Conservation (phyloP, 2,113 vertebrate genomes). For the Haplotaxodon microlepis region DNA sequence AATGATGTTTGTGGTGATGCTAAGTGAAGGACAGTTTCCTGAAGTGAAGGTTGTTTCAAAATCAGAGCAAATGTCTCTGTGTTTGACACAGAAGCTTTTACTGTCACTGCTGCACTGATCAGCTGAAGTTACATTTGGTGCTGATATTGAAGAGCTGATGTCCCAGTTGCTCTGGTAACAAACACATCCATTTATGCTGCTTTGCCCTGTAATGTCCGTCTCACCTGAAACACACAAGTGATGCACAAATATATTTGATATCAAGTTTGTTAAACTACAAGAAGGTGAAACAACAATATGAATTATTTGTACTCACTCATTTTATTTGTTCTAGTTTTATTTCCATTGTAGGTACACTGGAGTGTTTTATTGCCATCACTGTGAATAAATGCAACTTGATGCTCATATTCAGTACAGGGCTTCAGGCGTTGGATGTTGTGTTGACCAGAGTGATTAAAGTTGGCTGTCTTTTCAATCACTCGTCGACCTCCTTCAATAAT, state of each 20-base stretch:
- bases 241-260: not conserved
- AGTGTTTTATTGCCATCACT: fast-evolving
- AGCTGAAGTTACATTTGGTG: fast-evolving
- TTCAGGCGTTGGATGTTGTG: not conserved
- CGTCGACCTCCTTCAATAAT: fast-evolving
- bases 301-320: conserved; percentile 22
- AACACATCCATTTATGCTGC: fast-evolving
- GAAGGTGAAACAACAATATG: not conserved
- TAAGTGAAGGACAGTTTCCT: too few relatives aligned
- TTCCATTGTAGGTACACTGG: fast-evolving
- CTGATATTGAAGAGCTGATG: fast-evolving
- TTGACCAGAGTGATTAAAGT: fast-evolving
- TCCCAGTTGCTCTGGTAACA: fast-evolving
- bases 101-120: fast-evolving
- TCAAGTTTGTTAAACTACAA: fast-evolving
- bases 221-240: fast-evolving
- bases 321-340: fast-evolving
- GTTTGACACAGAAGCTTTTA: too few relatives aligned
- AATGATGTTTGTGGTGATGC: too few relatives aligned
- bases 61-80: too few relatives aligned
- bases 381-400: not conserved
- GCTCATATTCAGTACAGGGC: conserved; percentile 31
- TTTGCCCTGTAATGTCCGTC: fast-evolving
- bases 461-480: fast-evolving
- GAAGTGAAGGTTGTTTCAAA: fast-evolving